Evolutionary conservation across 2,797 vertebrate genomes (phyloP), one percentile per base, ranked within the genome.

Genomic region (Sardinella longiceps): DNA sequence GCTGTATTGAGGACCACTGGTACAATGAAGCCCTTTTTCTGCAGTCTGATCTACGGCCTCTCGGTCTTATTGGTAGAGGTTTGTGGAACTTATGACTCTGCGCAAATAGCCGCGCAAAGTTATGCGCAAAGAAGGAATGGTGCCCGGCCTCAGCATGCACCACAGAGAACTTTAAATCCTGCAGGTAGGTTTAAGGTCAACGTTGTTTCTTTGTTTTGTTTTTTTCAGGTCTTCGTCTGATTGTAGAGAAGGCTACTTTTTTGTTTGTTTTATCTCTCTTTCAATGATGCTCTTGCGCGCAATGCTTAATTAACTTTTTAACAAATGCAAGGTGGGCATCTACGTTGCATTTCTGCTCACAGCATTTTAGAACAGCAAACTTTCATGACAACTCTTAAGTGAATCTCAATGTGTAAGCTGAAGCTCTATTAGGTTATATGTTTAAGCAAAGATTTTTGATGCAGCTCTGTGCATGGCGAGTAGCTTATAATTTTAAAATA

Each of bases 21-120:
- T 66, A 87, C 84, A 91, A 93, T 95, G 95, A 92, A 88, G 91
- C 87, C 87, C 82, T 88, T 91, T n/a, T 88, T 92, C 84, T 84
- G 92, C 84, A 90, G 90, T 85, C 84, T 94, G n/a, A 12, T 93
- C 60, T 92, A 25, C 87, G 91, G 91, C 84, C 58, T 92, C 20
- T 89, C 89, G 0, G 88, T 95, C 87, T 85, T 95, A 87, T 86
- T 95, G 86, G 77, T 90, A 33, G 87, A 92, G 3, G 92, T 91
- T 0, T 85, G 85, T 84, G 94, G 91, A 83, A 95, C 94, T 0
- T 94, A 93, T 81, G 89, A 94, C 48, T 90, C 91, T 3, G 89
- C 91, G 14, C 83, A 90, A 12, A 84, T 91, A 20, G 89, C 90
- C 14, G 90, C 92, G 0, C 94, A 94, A 51, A 94, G 94, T 89